These are phyloP conservation scores for Melanerpes aurifrons DNA, from an alignment of 2,113 vertebrate species.

Conservation along the genomic window DNA sequence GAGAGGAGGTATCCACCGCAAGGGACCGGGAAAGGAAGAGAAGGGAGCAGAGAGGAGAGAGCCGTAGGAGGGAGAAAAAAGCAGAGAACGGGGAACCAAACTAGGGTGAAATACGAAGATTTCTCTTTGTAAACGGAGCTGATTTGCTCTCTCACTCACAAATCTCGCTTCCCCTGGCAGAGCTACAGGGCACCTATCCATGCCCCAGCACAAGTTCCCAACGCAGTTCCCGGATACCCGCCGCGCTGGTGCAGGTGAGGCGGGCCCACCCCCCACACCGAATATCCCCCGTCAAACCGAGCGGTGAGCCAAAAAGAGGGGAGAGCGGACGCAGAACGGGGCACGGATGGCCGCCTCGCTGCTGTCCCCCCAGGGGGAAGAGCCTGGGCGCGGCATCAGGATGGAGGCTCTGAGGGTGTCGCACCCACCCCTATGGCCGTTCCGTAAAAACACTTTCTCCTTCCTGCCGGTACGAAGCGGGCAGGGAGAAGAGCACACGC, in stretches of 20 bases:
- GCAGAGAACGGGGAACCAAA: not conserved
- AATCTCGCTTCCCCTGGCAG: not conserved
- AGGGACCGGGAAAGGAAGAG: not conserved
- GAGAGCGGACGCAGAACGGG: not conserved
- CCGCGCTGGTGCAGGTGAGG: not conserved
- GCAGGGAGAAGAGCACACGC: not conserved
- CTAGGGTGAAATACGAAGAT: not conserved
- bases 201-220: not conserved
- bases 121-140: not conserved
- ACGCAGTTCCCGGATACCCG: not conserved
- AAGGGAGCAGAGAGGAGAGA: not conserved
- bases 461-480: not conserved
- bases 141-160: not conserved
- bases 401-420: not conserved
- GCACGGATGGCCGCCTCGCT: not conserved
- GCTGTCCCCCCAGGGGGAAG: not conserved
- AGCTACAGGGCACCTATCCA: not conserved
- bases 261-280: not conserved
- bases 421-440: not conserved
- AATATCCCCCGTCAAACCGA: not conserved
- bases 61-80: rapidly evolving
- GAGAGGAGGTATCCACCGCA: no score
- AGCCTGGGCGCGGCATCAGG: not conserved
- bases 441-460: not conserved
- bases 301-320: not conserved